phyloP scores from a whole-genome alignment of 2,797 vertebrate species.

The Dryobates pubescens region DNA sequence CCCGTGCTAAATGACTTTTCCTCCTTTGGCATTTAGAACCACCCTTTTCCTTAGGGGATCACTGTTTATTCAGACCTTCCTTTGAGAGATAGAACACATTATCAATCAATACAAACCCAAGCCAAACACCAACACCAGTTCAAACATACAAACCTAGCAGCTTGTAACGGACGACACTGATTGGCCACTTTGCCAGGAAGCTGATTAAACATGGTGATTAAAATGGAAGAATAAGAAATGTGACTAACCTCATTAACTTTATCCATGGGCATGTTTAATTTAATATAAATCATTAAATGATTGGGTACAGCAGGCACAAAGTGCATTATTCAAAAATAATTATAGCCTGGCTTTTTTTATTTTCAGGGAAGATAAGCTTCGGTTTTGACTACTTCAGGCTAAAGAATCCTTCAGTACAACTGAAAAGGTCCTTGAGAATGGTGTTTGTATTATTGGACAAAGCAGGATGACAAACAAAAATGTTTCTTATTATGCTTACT shows the following conservation, averaged over 20 bases:
- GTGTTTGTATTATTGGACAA: neutral
- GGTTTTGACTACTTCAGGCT: slow-evolving; percentile 24
- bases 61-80: slow-evolving; percentile 25
- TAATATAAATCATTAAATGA: slow-evolving; percentile 22
- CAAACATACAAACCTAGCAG: neutral
- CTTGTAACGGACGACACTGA: neutral
- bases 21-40: slow-evolving; percentile 32
- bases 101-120: neutral
- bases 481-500: slow-evolving; percentile 81
- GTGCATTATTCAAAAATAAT: neutral
- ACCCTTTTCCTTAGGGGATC: neutral
- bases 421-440: neutral
- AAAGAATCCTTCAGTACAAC: slow-evolving; percentile 31
- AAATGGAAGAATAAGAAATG: slow-evolving; percentile 7
- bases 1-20: neutral
- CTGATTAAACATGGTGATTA: neutral
- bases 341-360: neutral
- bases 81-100: neutral
- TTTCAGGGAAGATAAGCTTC: slow-evolving; percentile 23
- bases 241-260: slow-evolving; percentile 23
- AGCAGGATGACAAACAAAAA: slow-evolving; percentile 32
- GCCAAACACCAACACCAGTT: neutral
- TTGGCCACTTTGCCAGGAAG: slow-evolving; percentile 12
- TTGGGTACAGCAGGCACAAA: neutral
- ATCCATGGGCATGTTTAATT: slow-evolving; percentile 13